Conservation (phyloP, 2,888 invertebrate genomes). For the Spodoptera picta region DNA sequence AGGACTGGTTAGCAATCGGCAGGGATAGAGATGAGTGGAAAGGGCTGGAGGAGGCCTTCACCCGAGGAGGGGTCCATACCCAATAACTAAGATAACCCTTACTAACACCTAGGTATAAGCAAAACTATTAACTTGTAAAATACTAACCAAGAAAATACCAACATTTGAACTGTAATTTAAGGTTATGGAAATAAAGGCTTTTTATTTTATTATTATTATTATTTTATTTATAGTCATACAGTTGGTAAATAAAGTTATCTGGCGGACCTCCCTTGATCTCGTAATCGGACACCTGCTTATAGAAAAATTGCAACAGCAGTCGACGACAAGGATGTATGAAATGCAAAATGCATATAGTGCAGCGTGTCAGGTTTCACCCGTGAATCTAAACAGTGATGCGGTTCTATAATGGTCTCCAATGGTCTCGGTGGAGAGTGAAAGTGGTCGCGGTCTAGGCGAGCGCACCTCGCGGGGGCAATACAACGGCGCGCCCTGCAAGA, state of each 20-base stretch:
- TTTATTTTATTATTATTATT: too few species aligned
- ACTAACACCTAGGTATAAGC: too few species aligned
- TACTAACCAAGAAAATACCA: too few species aligned
- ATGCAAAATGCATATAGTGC: conserved; percentile 45
- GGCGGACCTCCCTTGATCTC: conserved; percentile 48
- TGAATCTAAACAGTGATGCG: conserved; percentile 53
- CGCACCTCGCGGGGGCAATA: conserved; percentile 60
- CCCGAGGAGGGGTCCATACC: too few species aligned
- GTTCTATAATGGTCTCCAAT: conserved; percentile 64
- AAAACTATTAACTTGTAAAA: too few species aligned
- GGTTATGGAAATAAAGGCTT: too few species aligned
- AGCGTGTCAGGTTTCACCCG: conserved; percentile 50
- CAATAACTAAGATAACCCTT: too few species aligned
- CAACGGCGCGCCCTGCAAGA: conserved; percentile 58
- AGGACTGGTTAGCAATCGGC: too few species aligned
- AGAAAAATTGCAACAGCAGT: conserved; percentile 46
- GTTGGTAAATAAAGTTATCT: conserved; percentile 42
- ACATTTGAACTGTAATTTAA: too few species aligned
- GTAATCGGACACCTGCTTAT: conserved; percentile 40
- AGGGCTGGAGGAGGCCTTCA: too few species aligned
- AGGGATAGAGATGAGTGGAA: too few species aligned
- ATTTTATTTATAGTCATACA: conserved; percentile 35
- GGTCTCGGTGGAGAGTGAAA: conserved; percentile 80
- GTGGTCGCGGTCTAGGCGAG: conserved; percentile 76
- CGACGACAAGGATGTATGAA: conserved; percentile 40